Percentiles rank a stretch among this genome's conserved stretches.
These are phyloP conservation scores for Aphelenchoides avenae DNA, from an alignment of 1,140 invertebrate species.

Conservation along the genomic window DNA sequence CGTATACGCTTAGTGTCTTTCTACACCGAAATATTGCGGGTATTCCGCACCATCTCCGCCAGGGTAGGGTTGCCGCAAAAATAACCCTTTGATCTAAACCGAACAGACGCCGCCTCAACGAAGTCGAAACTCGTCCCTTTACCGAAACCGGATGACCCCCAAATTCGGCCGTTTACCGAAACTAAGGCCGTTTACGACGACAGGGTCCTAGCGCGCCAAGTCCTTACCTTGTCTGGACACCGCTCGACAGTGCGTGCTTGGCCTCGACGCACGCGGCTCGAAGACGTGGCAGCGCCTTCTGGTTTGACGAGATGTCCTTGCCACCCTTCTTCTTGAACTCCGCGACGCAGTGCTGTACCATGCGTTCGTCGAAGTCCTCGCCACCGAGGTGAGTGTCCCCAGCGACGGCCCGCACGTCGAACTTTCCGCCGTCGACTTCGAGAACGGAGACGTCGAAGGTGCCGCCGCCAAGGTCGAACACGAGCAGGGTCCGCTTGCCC, in stretches of 20 bases:
- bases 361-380: slow-evolving; percentile 90
- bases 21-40: no score
- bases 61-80: slow-evolving; percentile 75
- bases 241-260: slow-evolving; percentile 85
- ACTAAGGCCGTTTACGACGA: no score
- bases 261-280: slow-evolving; percentile 87
- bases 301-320: slow-evolving; percentile 76
- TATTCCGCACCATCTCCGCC: slow-evolving; percentile 89
- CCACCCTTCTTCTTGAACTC: slow-evolving; percentile 95
- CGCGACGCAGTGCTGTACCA: slow-evolving; percentile 90
- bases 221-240: slow-evolving; percentile 80
- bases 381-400: slow-evolving; percentile 95
- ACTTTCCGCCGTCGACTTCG: slow-evolving; percentile 84
- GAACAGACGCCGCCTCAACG: slow-evolving; percentile 95
- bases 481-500: slow-evolving; percentile 65
- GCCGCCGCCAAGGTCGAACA: slow-evolving; percentile 91
- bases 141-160: slow-evolving; percentile 91
- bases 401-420: slow-evolving; percentile 88
- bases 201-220: no score
- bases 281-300: slow-evolving; percentile 81
- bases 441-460: slow-evolving; percentile 94
- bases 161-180: no score
- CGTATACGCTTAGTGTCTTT: slow-evolving; percentile 95
- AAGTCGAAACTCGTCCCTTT: slow-evolving; percentile 95
- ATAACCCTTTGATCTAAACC: slow-evolving; percentile 90